Conservation (phyloP, 2,888 invertebrate genomes). For the Hypena proboscidalis region DNA sequence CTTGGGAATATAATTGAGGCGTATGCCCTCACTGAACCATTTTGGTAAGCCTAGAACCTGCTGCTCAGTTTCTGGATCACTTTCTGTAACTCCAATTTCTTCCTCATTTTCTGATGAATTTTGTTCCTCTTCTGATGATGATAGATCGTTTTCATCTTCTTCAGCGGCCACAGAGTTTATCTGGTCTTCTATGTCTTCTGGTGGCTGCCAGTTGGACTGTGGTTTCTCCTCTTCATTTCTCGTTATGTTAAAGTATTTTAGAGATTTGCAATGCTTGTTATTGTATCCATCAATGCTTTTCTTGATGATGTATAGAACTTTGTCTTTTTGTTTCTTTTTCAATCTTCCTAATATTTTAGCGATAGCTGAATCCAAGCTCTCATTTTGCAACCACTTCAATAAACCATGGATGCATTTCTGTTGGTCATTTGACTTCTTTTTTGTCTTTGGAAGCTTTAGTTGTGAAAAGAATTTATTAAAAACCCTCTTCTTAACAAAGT, state of each 20-base stretch:
- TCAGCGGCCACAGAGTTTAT: constrained; percentile 15
- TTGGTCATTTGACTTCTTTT: constrained; percentile 83
- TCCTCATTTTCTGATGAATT: constrained; percentile 42
- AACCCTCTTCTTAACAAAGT: constrained; percentile 89
- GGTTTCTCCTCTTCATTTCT: constrained; percentile 30
- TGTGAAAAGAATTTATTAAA: constrained; percentile 90
- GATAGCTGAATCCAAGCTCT: constrained; percentile 89
- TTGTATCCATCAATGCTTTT: constrained; percentile 88
- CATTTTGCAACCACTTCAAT: constrained; percentile 91
- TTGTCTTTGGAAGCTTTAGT: constrained; percentile 85
- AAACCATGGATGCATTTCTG: constrained; percentile 89
- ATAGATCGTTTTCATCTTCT: constrained; percentile 29
- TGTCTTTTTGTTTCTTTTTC: constrained; percentile 81
- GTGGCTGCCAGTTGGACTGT: constrained; percentile 31
- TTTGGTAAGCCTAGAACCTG: constrained; percentile 71
- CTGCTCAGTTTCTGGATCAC: constrained; percentile 37
- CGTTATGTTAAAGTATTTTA: constrained; percentile 83
- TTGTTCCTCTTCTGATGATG: no score
- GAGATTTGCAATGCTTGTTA: constrained; percentile 83
- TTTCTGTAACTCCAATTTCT: constrained; percentile 35
- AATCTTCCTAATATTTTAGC: constrained; percentile 87
- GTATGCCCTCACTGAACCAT: constrained; percentile 88
- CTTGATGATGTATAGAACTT: constrained; percentile 85
- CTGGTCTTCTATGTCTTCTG: constrained; percentile 42
- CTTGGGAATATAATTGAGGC: constrained; percentile 86